Evolutionary conservation across 2,113 vertebrate genomes (phyloP).

Genomic region (Psephotus haematonotus): DNA sequence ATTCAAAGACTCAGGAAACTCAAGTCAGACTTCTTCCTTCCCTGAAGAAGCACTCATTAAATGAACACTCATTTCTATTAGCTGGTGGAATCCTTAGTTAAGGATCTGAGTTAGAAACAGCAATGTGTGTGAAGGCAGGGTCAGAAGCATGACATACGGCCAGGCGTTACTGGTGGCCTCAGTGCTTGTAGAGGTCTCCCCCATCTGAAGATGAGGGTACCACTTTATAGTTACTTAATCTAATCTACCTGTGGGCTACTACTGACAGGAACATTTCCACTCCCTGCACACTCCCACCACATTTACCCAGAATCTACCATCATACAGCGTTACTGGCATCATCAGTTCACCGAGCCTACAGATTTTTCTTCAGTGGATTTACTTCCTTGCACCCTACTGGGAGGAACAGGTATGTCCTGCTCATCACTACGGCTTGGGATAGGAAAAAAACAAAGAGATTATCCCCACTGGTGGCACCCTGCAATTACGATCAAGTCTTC

Average conservation of each 20-base stretch:
- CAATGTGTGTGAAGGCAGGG: not conserved
- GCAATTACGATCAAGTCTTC: not conserved
- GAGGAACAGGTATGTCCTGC: not conserved
- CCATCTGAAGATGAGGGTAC: not conserved
- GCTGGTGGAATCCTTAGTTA: not conserved
- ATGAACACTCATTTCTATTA: not conserved
- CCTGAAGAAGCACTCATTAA: not conserved
- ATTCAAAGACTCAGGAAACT: not conserved
- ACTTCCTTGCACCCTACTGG: not conserved
- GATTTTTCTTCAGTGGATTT: not conserved
- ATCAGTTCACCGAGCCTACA: not conserved
- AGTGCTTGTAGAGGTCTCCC: not conserved
- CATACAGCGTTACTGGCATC: not conserved
- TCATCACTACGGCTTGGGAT: not conserved
- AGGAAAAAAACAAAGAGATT: not conserved
- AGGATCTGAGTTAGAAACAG: not conserved
- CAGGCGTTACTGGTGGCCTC: not conserved
- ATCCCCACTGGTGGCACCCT: not conserved
- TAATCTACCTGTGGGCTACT: not conserved
- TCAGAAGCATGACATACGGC: not conserved
- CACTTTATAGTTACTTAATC: not conserved
- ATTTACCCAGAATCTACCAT: not conserved
- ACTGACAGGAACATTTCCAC: not conserved
- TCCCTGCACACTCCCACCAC: fast-evolving
- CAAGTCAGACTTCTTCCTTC: not conserved